Evolutionary conservation across 1,140 invertebrate genomes (phyloP).

Genomic region (Kradibia gibbosae): DNA sequence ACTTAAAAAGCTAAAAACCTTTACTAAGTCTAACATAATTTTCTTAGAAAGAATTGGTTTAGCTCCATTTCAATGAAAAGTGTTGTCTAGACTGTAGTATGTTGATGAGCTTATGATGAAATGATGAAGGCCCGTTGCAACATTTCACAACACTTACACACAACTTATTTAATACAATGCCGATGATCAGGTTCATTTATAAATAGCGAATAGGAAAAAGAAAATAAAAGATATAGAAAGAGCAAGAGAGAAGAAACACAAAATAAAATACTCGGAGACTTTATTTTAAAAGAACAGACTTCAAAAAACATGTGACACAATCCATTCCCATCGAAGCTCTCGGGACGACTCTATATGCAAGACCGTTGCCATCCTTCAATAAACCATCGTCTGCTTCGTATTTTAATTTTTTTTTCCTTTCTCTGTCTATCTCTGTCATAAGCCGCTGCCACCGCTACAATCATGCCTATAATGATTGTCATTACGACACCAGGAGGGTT

Average conservation of each 20-base stretch:
- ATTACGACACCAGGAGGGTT: conserved; percentile 66
- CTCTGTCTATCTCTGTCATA: not conserved
- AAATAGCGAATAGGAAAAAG: not conserved
- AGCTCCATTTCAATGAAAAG: not conserved
- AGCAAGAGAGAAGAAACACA: not conserved
- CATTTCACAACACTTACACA: conserved; percentile 2
- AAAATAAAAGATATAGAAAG: not conserved
- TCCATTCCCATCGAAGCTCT: conserved; percentile 66
- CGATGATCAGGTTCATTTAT: too few relatives aligned
- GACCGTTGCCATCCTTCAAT: conserved; percentile 66
- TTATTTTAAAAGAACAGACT: not conserved
- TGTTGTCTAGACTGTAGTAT: not conserved
- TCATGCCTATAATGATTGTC: conserved; percentile 71
- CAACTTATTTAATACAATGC: not conserved
- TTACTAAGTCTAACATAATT: not conserved
- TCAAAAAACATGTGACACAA: conserved; percentile 53
- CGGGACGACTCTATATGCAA: conserved; percentile 63
- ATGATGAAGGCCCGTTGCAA: not conserved
- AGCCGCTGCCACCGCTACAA: conserved; percentile 62
- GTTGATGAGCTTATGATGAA: not conserved
- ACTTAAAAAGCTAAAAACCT: not conserved
- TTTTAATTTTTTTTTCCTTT: not conserved
- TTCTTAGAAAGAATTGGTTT: not conserved
- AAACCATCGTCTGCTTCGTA: conserved; percentile 56
- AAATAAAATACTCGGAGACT: not conserved